Evolutionary conservation across 2,113 vertebrate species (phyloP).

Genomic region (Hippocampus abdominalis): DNA sequence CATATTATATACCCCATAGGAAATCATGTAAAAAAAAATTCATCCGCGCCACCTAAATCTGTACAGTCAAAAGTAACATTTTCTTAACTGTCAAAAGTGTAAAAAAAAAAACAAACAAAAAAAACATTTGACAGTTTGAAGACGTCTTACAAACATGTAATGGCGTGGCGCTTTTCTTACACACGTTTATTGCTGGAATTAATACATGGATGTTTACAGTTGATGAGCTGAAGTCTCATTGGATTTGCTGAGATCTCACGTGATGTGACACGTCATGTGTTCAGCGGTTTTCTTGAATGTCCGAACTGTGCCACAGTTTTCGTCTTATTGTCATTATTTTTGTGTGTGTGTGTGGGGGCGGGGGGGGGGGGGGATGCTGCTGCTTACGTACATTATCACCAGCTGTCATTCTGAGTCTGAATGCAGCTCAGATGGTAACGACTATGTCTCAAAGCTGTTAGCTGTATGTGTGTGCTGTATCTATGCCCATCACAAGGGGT

Average conservation of each 20-base stretch:
- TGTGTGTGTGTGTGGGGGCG: too few species aligned
- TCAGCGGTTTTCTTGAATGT: background rate
- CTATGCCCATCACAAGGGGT: constrained; percentile 48
- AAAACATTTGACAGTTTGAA: background rate
- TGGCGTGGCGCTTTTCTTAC: background rate
- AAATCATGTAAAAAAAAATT: background rate
- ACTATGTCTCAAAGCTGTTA: constrained; percentile 77
- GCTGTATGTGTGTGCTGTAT: constrained; percentile 43
- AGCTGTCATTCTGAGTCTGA: constrained; percentile 70
- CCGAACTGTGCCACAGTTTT: background rate
- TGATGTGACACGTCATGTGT: background rate
- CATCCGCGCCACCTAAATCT: background rate
- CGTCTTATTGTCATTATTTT: background rate
- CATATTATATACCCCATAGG: background rate
- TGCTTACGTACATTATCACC: constrained; percentile 69
- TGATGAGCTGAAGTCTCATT: background rate
- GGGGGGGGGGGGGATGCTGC: constrained; percentile 34
- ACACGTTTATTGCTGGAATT: background rate
- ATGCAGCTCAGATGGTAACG: constrained; percentile 65
- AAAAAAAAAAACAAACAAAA: background rate
- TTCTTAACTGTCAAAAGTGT: background rate
- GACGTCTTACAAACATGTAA: background rate
- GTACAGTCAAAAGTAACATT: too few species aligned
- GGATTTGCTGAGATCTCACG: background rate
- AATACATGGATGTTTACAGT: background rate